Conservation (phyloP, 1,140 invertebrate genomes). For the Tetraneura akinire region DNA sequence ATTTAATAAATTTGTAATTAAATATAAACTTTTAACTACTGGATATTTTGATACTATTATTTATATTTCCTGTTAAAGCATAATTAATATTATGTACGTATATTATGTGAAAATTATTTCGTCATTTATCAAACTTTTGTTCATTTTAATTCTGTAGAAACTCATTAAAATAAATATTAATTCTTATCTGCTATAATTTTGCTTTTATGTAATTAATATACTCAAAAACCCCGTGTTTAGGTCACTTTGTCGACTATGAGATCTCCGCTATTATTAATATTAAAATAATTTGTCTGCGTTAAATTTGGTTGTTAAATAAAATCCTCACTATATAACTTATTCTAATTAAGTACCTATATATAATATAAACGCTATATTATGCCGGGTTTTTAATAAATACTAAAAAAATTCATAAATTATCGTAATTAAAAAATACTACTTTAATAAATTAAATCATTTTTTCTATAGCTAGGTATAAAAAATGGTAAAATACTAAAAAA, state of each 20-base stretch:
- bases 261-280: not conserved
- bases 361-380: no score
- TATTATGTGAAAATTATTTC: not conserved
- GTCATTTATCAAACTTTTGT: not conserved
- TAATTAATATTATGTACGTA: conserved; percentile 1
- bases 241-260: no score
- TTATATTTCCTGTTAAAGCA: not conserved
- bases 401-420: no score
- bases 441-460: no score
- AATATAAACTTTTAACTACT: conserved; percentile 28
- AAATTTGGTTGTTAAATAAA: not conserved
- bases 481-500: no score
- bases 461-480: no score
- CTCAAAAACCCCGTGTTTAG: not conserved
- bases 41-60: not conserved
- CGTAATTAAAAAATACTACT: no score
- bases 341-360: no score
- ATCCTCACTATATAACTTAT: no score
- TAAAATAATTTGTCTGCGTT: not conserved
- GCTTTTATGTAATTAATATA: conserved; percentile 2
- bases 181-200: not conserved
- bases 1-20: conserved; percentile 11
- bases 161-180: no score
- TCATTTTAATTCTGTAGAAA: no score
- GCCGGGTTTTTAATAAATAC: no score